Conservation (phyloP, 1,140 invertebrate genomes). For the Bombus waltoni region DNA sequence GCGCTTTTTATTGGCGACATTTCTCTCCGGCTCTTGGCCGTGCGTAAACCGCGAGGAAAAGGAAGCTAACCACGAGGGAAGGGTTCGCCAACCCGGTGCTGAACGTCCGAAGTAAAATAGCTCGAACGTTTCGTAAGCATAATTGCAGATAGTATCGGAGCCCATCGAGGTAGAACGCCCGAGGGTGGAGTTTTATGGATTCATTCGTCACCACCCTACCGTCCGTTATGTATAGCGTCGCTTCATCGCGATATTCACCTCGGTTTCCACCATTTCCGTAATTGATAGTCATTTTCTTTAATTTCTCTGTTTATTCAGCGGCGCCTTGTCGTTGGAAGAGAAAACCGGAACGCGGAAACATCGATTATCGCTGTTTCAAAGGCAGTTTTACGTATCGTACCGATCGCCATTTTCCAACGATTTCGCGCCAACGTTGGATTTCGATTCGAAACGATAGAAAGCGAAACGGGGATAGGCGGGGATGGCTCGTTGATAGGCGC, state of each 20-base stretch:
- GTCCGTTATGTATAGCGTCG: background rate
- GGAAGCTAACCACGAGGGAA: background rate
- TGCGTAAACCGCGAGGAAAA: slow-evolving; percentile 9
- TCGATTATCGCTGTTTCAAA: too few relatives aligned
- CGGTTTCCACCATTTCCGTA: slow-evolving; percentile 23
- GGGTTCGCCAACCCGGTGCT: too few relatives aligned
- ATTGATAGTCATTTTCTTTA: slow-evolving; percentile 53
- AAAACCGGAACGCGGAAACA: background rate
- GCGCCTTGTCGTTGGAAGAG: background rate
- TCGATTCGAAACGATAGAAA: background rate
- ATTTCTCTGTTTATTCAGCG: slow-evolving; percentile 43
- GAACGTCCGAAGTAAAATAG: slow-evolving; percentile 52
- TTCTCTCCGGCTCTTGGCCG: slow-evolving; percentile 13
- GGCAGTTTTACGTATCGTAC: background rate
- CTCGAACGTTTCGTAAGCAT: slow-evolving; percentile 55
- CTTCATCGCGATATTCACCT: slow-evolving; percentile 53
- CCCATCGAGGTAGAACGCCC: background rate
- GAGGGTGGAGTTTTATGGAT: slow-evolving; percentile 59
- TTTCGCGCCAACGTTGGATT: background rate
- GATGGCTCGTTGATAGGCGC: background rate
- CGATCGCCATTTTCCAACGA: background rate
- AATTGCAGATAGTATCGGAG: slow-evolving; percentile 65
- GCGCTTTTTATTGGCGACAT: slow-evolving; percentile 56
- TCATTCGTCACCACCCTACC: slow-evolving; percentile 59
- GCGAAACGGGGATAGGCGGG: background rate